Percentiles rank a stretch among this genome's conserved stretches.
These are phyloP conservation scores for Talpa occidentalis DNA, from an alignment of 2,113 vertebrate genomes.

Conservation along the genomic window DNA sequence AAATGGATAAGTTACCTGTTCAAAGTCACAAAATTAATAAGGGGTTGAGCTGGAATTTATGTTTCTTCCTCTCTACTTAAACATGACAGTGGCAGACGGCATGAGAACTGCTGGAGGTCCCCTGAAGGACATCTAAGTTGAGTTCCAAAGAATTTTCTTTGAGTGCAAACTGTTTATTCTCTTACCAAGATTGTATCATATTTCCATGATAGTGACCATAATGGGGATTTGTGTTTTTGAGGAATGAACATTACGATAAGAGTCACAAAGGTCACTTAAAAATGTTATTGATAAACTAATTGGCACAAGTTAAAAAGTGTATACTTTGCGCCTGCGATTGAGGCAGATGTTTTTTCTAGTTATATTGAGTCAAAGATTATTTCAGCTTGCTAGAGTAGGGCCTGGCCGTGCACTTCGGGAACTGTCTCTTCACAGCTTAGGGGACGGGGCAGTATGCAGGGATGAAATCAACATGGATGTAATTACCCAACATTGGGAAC, in stretches of 20 bases:
- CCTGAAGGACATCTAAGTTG: neutral
- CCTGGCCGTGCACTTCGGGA: rapidly evolving
- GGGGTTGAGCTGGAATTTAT: neutral
- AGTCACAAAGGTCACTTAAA: neutral
- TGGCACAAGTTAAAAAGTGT: neutral
- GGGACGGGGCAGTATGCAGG: neutral
- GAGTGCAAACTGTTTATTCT: neutral
- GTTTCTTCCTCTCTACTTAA: neutral
- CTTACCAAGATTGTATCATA: neutral
- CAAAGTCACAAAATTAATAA: neutral
- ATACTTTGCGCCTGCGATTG: neutral
- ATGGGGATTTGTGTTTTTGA: neutral
- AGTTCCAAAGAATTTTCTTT: neutral
- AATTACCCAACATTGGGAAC: neutral
- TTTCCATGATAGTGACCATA: neutral
- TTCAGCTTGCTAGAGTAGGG: neutral
- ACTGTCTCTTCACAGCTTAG: neutral
- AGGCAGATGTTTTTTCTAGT: neutral
- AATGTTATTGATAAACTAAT: neutral
- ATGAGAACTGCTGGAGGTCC: neutral
- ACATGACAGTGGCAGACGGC: neutral
- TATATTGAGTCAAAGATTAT: neutral
- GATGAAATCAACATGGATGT: too few species aligned
- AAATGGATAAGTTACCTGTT: neutral
- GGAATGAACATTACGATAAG: neutral